phyloP scores from a whole-genome alignment of 2,113 vertebrate genomes.

The Paramisgurnus dabryanus region DNA sequence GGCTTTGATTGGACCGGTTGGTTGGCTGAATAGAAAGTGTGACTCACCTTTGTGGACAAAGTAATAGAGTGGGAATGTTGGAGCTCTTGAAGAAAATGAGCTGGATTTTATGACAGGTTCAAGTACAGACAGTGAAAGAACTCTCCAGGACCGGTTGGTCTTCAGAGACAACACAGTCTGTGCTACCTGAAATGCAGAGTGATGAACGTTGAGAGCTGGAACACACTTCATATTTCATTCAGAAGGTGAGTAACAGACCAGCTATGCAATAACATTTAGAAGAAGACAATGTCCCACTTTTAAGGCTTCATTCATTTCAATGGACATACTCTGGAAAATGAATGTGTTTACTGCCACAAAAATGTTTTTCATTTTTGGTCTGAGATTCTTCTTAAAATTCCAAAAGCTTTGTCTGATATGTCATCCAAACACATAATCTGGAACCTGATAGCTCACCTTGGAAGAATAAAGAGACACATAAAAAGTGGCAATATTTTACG shows the following conservation, averaged over 20 bases:
- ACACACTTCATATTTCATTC: not conserved
- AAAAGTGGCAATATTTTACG: no score
- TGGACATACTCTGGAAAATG: not conserved
- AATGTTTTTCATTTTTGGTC: not conserved
- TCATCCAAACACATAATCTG: not conserved
- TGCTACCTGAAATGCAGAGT: not conserved
- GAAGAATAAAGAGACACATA: not conserved
- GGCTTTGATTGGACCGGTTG: conserved; percentile 38
- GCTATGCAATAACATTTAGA: not conserved
- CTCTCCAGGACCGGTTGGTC: not conserved
- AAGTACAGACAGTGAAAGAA: conserved; percentile 34
- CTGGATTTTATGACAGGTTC: conserved; percentile 45
- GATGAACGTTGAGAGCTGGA: not conserved
- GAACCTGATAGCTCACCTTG: not conserved
- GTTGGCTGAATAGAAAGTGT: conserved; percentile 56
- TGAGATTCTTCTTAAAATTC: not conserved
- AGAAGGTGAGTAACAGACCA: not conserved
- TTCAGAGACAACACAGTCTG: not conserved
- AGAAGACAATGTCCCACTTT: not conserved
- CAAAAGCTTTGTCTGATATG: not conserved
- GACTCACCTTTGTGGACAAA: conserved; percentile 53
- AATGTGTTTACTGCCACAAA: not conserved
- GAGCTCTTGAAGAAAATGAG: conserved; percentile 34
- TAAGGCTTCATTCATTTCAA: not conserved
- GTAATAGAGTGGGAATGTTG: conserved; percentile 49